Base-by-base conservation (phyloP, 2,888 invertebrate genomes). In the Hoplodrina blanda region DNA sequence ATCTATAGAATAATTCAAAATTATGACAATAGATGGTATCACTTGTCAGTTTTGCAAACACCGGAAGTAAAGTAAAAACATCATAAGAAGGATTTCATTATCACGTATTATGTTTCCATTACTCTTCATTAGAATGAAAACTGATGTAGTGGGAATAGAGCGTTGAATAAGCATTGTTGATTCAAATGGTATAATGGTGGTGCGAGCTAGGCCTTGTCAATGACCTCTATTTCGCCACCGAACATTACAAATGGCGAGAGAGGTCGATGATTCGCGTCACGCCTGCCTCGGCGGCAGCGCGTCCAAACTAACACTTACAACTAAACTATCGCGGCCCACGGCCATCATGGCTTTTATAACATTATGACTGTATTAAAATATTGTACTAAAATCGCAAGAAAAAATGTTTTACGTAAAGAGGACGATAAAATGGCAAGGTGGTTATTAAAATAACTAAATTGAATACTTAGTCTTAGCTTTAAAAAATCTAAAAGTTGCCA, bases 201-300 rank as follows among this genome's bases (percentile, higher is more conserved):
- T 88, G 88, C 88, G 88, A 88, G 91, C 92, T 92, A 93, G 92
- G 92, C 92, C 91, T 95, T 95, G 95, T 95, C 95, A 95, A 93
- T 95, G 95, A 95, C 95, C 95, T 92, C 93, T 94, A 94, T 95
- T 95, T 94, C 88, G 94, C 92, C 92, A 92, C 89, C 87, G 87
- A 89, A 88, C 89, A 88, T 91, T 91, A 91, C 90, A 90, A 91
- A 92, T 92, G 88, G 89, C 86, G 85, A 85, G 87, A 90, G 90
- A 91, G 92, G 91, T 91, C 92, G 90, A 85, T 89, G 91, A 90
- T 90, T 91, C 91, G 91, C 92, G 90, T 91, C 91, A 91, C 89
- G 89, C 86, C 83, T 84, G 84, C 86, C 85, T 77, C 72, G 69
- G 76, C 73, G 73, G 79, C 82, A 79, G 77, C 82, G 78, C 78